Evolutionary conservation across 2,113 vertebrate species (phyloP), one percentile per base, ranked within the genome.

Genomic region (Calidris pugnax): DNA sequence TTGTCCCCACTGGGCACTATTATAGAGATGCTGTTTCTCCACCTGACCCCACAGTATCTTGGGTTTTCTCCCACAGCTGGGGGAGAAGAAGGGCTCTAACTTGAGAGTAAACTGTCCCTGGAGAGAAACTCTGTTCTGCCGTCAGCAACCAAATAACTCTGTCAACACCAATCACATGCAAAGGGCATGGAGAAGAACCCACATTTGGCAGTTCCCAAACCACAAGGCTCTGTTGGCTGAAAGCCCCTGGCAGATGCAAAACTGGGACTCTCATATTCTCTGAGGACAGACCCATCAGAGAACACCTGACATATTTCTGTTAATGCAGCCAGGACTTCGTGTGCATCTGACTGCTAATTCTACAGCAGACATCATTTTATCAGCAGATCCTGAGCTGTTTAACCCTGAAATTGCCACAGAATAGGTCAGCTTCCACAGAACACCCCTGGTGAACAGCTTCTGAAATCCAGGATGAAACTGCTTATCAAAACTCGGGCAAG

Each of bases 151-250:
- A 33, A 27, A 32, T 28, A 56, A 50, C 47, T 67, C 15, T 13
- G 7, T 24, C 35, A 60, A 45, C 33, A 47, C 56, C 33, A 19
- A 24, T 12, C 37, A 30, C 28, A 33, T 24, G 50, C 62, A 63
- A 53, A 59, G 7, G 16, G 30, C 33, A 35, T 26, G 47, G 60
- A 51, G 20, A 45, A 69, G 71, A 74, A 47, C 17, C 12, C 47
- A 28, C 10, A 9, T 45, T 10, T 45, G 35, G 47, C 64, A 30
- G 47, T 45, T 78, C 24, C 72, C 41, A 33, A 79, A 74, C 32
- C 22, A 13, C 0, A 2, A 19, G 0, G 0, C 10, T 78, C 66
- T 59, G 21, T 26, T 6, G 2, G 30, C 35, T 84, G 77, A 78
- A 90, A 62, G 32, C 20, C 24, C 24, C 26, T 9, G 28, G 33